Evolutionary conservation across 2,113 vertebrate genomes (phyloP).

Genomic region (Thermophis baileyi): DNA sequence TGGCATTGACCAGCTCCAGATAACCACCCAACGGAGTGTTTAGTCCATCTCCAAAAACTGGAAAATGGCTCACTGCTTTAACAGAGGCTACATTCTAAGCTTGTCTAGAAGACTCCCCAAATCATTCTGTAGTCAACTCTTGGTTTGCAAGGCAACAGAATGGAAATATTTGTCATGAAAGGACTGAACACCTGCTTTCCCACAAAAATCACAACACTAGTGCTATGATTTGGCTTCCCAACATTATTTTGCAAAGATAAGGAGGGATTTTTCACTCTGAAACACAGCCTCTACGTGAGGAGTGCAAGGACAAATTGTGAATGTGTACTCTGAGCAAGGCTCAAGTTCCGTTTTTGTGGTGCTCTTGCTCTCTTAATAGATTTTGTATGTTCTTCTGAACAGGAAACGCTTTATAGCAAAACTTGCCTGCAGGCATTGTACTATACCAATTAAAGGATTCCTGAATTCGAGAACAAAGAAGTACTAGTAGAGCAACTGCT

Average conservation of each 20-base stretch:
- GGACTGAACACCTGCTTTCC: slow-evolving; percentile 1
- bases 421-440: slow-evolving; percentile 55
- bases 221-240: slow-evolving; percentile 64
- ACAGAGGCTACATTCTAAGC: background rate
- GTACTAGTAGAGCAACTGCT: slow-evolving; percentile 42
- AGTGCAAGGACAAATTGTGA: background rate
- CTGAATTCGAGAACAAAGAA: slow-evolving; percentile 58
- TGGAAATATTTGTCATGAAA: slow-evolving; percentile 1
- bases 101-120: background rate
- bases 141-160: background rate
- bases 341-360: slow-evolving; percentile 35
- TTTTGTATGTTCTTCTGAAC: slow-evolving; percentile 50
- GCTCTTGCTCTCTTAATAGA: slow-evolving; percentile 37
- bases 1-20: background rate
- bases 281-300: background rate
- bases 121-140: background rate
- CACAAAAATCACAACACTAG: slow-evolving; percentile 49
- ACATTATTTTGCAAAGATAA: background rate
- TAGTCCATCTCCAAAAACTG: background rate
- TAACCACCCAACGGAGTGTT: background rate
- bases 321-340: slow-evolving; percentile 23
- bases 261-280: background rate
- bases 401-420: slow-evolving; percentile 59
- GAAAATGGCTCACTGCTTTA: background rate
- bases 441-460: slow-evolving; percentile 51